phyloP scores from a whole-genome alignment of 2,113 vertebrate species.

The Protobothrops mucrosquamatus region DNA sequence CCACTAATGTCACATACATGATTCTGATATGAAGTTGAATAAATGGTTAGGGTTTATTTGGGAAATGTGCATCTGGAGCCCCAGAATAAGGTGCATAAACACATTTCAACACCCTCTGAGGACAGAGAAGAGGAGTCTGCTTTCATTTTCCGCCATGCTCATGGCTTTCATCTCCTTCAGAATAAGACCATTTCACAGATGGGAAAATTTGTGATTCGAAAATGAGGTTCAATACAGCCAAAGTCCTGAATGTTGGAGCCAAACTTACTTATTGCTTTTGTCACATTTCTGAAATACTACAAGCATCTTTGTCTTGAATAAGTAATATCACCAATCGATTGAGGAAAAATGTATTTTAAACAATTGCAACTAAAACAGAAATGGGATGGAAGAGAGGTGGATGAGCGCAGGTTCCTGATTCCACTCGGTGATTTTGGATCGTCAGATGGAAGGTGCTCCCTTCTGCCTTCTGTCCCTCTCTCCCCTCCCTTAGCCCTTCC shows the following conservation, averaged over 20 bases:
- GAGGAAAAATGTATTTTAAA: neutral
- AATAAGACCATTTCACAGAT: neutral
- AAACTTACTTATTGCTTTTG: neutral
- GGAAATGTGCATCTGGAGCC: neutral
- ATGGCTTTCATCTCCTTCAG: neutral
- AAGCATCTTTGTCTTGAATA: neutral
- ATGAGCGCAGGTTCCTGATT: neutral
- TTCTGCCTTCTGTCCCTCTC: too few species aligned
- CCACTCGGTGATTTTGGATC: neutral
- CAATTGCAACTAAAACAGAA: neutral
- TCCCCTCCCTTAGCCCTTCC: too few species aligned
- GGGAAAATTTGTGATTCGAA: neutral
- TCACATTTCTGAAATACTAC: neutral
- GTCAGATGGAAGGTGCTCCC: too few species aligned
- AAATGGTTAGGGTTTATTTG: neutral
- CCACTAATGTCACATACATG: neutral
- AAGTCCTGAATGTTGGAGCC: neutral
- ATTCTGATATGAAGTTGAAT: neutral
- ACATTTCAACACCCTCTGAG: neutral
- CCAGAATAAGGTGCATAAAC: neutral
- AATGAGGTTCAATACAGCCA: neutral
- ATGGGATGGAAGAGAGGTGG: neutral
- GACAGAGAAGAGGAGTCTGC: neutral
- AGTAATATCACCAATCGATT: neutral
- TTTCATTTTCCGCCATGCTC: neutral